Conservation (phyloP, 2,888 invertebrate genomes). For the Isoperla grammatica region DNA sequence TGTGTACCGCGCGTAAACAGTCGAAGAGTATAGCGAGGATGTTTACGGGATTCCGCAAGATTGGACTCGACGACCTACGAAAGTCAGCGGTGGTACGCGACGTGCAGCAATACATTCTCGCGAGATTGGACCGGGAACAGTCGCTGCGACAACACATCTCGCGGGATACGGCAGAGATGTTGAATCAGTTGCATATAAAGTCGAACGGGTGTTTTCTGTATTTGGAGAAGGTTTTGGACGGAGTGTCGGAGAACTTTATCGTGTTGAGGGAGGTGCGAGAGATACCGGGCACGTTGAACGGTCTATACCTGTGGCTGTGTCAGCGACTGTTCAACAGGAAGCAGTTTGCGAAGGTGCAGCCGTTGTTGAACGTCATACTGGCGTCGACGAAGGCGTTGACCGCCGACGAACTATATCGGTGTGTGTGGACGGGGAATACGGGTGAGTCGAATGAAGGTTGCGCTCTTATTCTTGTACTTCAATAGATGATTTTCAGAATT, state of each 20-base stretch:
- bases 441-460: background rate
- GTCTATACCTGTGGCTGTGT: constrained; percentile 90
- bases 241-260: constrained; percentile 89
- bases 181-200: constrained; percentile 93
- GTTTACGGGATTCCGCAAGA: constrained; percentile 76
- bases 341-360: constrained; percentile 80
- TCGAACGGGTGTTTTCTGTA: constrained; percentile 90
- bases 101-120: constrained; percentile 91
- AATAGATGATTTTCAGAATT: no score
- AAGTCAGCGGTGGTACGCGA: constrained; percentile 88
- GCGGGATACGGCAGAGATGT: constrained; percentile 85
- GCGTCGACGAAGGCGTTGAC: constrained; percentile 82
- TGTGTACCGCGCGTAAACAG: constrained; percentile 49
- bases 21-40: constrained; percentile 63
- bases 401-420: constrained; percentile 72
- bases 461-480: no score
- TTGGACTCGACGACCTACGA: constrained; percentile 84
- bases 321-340: constrained; percentile 86
- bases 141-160: constrained; percentile 83
- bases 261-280: constrained; percentile 85
- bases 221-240: constrained; percentile 77
- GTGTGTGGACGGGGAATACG: constrained; percentile 73
- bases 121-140: constrained; percentile 83
- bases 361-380: constrained; percentile 78
- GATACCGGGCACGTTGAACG: constrained; percentile 93